Base-by-base conservation (phyloP, 92 coral and sea anemone species). In the Ricordea florida region DNA sequence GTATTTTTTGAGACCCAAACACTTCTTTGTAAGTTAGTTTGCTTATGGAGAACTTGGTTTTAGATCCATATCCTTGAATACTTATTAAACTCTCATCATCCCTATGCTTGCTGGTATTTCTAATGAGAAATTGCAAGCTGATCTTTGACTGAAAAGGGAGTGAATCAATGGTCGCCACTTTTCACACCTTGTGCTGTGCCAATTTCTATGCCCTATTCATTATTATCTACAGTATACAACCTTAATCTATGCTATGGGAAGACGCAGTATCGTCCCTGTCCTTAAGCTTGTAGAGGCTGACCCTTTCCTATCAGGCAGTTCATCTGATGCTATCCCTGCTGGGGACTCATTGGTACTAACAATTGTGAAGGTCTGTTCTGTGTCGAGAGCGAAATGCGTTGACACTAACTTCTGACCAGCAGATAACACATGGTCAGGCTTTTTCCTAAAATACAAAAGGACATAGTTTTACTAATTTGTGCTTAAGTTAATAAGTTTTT, bases 331-430 rank as follows among this genome's bases (percentile, higher is more conserved):
- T 34, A 69, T 18, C 2, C 86, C 86, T 3, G 57, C 91, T 1
- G 96, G 92, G 2, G 96, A 86, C 7, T 81, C 90, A 11, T 86
- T 81, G 9, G 91, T 85, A 49, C 96, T 90, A 32, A 85, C 88
- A 8, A 90, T 47, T 30, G 96, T 90, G 64, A 90, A 86, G 3
- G 96, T 86, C 41, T 70, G 92, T 40, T 90, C 96, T 25, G 85
- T 85, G 21, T 90, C 92, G 32, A 89, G 47, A n/a, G 91, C 83
- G 81, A 86, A 86, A 58, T 90, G 92, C 14, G 92, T 84, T 11
- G 86, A 67, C 14, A 86, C 57, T 82, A 90, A n/a, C 79, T 90
- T 90, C 72, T 81, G 81, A n/a, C 58, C 77, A 15, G 32, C 65
- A 10, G 63, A 53, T 16, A 49, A 41, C 2, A 65, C 51, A 3